Evolutionary conservation across 2,113 vertebrate species (phyloP).

Genomic region (Dolichallabes microphthalmus): DNA sequence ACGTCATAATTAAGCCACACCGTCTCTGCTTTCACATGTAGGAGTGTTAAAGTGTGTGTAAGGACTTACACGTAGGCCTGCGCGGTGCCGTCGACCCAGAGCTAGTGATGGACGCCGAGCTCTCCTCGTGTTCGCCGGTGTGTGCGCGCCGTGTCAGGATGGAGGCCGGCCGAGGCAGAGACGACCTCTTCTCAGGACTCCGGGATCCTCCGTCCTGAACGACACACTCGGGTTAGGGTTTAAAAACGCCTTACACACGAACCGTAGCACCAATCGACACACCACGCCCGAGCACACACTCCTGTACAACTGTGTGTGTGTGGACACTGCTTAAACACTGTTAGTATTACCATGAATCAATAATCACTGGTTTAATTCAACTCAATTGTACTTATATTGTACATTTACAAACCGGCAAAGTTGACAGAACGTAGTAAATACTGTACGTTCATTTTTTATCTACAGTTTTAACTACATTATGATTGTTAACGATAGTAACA

Average conservation of each 20-base stretch:
- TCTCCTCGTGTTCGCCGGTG: constrained; percentile 84
- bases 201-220: constrained; percentile 84
- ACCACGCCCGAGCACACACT: not conserved
- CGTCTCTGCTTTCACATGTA: not conserved
- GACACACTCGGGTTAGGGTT: constrained; percentile 32
- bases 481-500: not conserved
- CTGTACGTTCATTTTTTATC: no score
- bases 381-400: no score
- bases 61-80: constrained; percentile 84
- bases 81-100: constrained; percentile 89
- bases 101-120: constrained; percentile 89
- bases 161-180: constrained; percentile 85
- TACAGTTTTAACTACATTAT: no score
- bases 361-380: not conserved
- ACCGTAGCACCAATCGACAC: not conserved
- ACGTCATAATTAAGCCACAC: no score
- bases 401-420: not conserved
- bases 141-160: constrained; percentile 81
- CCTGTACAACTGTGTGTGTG: not conserved
- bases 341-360: constrained; percentile 1
- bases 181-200: constrained; percentile 91
- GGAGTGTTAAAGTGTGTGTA: not conserved
- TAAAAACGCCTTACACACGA: not conserved
- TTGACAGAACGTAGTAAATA: no score
- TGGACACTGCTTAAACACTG: not conserved